A percentile compares a stretch with the other conserved stretches of the same genome.
Evolutionary conservation across 2,888 invertebrate genomes (phyloP).

Genomic region (Teleiodes luculella): DNA sequence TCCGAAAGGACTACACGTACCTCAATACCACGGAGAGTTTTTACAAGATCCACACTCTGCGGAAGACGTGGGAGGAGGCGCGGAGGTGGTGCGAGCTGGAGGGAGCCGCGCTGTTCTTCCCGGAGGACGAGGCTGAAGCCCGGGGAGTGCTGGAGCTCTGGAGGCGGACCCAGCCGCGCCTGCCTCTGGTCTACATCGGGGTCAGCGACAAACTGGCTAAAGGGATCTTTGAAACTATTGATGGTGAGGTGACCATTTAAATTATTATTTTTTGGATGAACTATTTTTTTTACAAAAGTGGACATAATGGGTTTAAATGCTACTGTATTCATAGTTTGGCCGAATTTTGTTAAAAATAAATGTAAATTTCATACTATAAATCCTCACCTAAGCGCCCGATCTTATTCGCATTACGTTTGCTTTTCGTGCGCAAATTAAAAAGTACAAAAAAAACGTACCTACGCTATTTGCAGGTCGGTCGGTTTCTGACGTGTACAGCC

Average conservation of each 20-base stretch:
- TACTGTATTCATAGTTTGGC: too few relatives aligned
- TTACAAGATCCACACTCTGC: conserved; percentile 23
- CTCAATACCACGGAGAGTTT: neutral
- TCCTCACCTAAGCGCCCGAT: neutral
- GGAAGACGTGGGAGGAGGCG: conserved; percentile 25
- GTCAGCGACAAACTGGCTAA: neutral
- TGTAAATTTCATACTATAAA: too few relatives aligned
- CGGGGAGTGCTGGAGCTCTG: neutral
- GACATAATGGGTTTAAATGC: too few relatives aligned
- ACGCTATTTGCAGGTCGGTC: conserved; percentile 40
- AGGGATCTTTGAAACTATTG: conserved; percentile 1
- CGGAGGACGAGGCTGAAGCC: conserved; percentile 25
- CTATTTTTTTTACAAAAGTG: too few relatives aligned
- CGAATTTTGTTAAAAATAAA: neutral
- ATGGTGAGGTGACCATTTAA: neutral
- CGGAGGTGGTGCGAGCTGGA: conserved; percentile 23
- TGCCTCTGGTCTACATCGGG: neutral
- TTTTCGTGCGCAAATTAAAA: too few relatives aligned
- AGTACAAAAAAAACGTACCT: too few relatives aligned
- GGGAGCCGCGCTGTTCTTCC: conserved; percentile 27
- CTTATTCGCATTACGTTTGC: neutral
- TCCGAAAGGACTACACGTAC: conserved; percentile 29
- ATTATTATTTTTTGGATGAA: too few relatives aligned
- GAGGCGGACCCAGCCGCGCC: neutral
- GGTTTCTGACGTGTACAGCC: conserved; percentile 43